Conservation (phyloP, 2,797 vertebrate genomes). For the Crypturellus tataupa region DNA sequence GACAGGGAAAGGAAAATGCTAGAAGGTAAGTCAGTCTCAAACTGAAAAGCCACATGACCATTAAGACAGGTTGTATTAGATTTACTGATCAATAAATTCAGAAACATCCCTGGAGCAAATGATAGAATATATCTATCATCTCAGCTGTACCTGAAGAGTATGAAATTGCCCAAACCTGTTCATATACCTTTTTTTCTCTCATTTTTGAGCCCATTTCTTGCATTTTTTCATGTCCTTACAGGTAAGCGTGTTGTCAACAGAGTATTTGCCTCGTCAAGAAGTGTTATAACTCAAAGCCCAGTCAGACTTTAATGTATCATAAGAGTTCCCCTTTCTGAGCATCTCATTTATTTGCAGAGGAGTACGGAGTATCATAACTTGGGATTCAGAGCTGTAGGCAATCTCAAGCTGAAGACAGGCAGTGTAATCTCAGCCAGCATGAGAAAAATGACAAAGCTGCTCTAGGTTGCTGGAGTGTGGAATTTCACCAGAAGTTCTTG, state of each 20-base stretch:
- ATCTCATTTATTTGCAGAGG: not conserved
- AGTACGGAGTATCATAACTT: not conserved
- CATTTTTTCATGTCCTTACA: not conserved
- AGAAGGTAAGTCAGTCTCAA: not conserved
- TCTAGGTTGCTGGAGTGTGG: not conserved
- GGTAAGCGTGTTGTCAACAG: not conserved
- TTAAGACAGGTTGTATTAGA: not conserved
- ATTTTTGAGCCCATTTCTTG: not conserved
- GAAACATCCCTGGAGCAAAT: not conserved
- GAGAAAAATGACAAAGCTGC: not conserved
- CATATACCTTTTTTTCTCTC: not conserved
- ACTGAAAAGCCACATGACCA: not conserved
- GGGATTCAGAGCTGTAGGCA: not conserved
- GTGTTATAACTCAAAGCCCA: not conserved
- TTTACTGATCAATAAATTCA: not conserved
- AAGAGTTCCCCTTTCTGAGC: not conserved
- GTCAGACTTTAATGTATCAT: not conserved
- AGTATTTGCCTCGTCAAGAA: not conserved
- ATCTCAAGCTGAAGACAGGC: not conserved
- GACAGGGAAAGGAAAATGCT: not conserved
- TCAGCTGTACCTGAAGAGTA: not conserved
- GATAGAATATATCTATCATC: too few relatives aligned
- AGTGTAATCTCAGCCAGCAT: not conserved
- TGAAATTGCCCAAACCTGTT: not conserved
- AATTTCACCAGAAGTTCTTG: not conserved